Conservation (phyloP, 2,113 vertebrate species). For the Paramisgurnus dabryanus region DNA sequence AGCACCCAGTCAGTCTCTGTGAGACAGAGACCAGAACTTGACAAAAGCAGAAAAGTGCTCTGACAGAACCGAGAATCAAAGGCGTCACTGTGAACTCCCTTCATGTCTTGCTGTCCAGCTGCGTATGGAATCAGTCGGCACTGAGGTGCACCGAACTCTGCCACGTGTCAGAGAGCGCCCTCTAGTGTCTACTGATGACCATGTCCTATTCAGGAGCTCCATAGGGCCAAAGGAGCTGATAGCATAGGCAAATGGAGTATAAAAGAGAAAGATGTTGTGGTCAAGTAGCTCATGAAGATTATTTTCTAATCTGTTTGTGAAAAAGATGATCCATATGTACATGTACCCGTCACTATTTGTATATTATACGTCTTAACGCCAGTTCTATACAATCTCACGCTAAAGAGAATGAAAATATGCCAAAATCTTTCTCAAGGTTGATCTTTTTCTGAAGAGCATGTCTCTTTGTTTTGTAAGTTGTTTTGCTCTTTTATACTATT, state of each 20-base stretch:
- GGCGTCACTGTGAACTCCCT: slow-evolving; percentile 43
- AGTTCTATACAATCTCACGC: slow-evolving; percentile 58
- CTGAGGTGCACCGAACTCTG: neutral
- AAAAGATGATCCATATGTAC: slow-evolving; percentile 46
- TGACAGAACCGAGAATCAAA: slow-evolving; percentile 30
- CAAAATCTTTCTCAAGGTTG: slow-evolving; percentile 65
- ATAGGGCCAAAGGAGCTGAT: slow-evolving; percentile 47
- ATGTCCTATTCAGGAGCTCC: slow-evolving; percentile 19
- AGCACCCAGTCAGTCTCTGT: slow-evolving; percentile 31
- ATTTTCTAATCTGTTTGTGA: slow-evolving; percentile 55
- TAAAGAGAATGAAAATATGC: slow-evolving; percentile 66
- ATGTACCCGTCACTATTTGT: slow-evolving; percentile 65
- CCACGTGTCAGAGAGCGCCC: slow-evolving; percentile 45
- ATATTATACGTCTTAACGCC: slow-evolving; percentile 59
- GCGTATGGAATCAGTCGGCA: slow-evolving; percentile 48
- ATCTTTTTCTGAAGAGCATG: slow-evolving; percentile 45
- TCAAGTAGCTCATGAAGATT: slow-evolving; percentile 69
- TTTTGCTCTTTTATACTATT: slow-evolving; percentile 51
- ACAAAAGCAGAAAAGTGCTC: slow-evolving; percentile 14
- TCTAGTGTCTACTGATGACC: slow-evolving; percentile 29
- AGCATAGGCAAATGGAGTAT: slow-evolving; percentile 56
- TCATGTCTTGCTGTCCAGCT: slow-evolving; percentile 59
- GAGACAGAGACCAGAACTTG: slow-evolving; percentile 19
- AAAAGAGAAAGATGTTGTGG: slow-evolving; percentile 62
- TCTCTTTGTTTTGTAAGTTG: slow-evolving; percentile 44